These are phyloP conservation scores for Nycticryphes semicollaris DNA, from an alignment of 2,113 vertebrate genomes.

Conservation along the genomic window DNA sequence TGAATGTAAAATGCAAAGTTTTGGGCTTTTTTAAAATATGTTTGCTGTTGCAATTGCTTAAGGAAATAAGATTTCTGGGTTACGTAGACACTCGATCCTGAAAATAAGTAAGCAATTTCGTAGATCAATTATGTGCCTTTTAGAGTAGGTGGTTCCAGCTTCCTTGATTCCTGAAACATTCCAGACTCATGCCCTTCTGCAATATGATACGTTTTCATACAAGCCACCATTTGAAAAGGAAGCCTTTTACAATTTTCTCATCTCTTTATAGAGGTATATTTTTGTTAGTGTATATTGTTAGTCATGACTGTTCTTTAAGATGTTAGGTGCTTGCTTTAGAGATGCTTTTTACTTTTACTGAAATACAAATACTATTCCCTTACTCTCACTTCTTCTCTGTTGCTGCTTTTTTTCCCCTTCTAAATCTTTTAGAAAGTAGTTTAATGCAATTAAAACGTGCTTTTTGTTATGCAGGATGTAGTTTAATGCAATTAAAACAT, in stretches of 20 bases:
- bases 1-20: neutral
- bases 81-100: neutral
- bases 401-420: neutral
- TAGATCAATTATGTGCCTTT: neutral
- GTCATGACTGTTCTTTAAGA: neutral
- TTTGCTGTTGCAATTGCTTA: neutral
- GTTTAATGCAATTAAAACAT: neutral
- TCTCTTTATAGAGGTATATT: neutral
- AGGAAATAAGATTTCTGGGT: neutral
- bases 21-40: neutral
- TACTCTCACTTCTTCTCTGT: neutral
- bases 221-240: neutral
- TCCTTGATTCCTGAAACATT: neutral
- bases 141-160: neutral
- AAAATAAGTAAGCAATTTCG: neutral
- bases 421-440: neutral
- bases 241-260: neutral
- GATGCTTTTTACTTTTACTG: neutral
- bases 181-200: neutral
- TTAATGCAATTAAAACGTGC: neutral
- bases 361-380: neutral
- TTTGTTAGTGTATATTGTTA: neutral
- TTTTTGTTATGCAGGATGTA: neutral
- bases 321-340: neutral
- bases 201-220: neutral